These are phyloP conservation scores for Sminthurinus signatus DNA, from an alignment of 1,140 invertebrate genomes.

Conservation along the genomic window DNA sequence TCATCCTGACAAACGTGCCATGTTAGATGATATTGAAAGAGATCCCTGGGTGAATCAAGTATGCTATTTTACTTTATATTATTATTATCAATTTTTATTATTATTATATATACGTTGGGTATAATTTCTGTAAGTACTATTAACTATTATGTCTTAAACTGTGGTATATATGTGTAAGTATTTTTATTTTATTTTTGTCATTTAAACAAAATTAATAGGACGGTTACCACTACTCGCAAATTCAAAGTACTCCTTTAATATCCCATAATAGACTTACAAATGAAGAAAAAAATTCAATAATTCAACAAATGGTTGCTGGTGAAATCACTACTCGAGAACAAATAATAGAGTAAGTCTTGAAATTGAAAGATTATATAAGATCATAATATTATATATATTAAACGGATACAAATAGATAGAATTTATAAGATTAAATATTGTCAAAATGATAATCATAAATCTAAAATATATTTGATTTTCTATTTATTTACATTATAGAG, in stretches of 20 bases:
- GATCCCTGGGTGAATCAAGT: slow-evolving; percentile 65
- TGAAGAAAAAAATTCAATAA: slow-evolving; percentile 31
- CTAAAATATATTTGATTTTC: neutral
- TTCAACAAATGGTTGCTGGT: slow-evolving; percentile 51
- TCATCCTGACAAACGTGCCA: slow-evolving; percentile 83
- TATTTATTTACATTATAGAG: slow-evolving; percentile 52
- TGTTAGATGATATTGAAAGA: slow-evolving; percentile 77
- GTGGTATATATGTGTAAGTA: slow-evolving; percentile 4
- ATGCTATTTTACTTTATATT: neutral
- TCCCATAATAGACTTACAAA: slow-evolving; percentile 20
- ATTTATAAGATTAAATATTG: too few relatives aligned
- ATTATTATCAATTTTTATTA: neutral
- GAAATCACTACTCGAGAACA: slow-evolving; percentile 86
- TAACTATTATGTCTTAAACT: too few relatives aligned
- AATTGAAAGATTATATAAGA: too few relatives aligned
- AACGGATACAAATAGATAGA: too few relatives aligned
- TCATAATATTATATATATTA: too few relatives aligned
- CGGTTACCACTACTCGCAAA: slow-evolving; percentile 1
- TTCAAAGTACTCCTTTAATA: slow-evolving; percentile 25
- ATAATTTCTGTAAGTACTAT: neutral
- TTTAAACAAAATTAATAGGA: too few relatives aligned
- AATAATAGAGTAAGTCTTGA: slow-evolving; percentile 69
- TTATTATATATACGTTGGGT: neutral
- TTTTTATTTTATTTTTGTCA: neutral
- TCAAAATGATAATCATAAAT: neutral